Percentiles rank a stretch among this genome's conserved stretches.
phyloP scores from a whole-genome alignment of 53 echinoderm and acorn worm species.

The Paracentrotus lividus region DNA sequence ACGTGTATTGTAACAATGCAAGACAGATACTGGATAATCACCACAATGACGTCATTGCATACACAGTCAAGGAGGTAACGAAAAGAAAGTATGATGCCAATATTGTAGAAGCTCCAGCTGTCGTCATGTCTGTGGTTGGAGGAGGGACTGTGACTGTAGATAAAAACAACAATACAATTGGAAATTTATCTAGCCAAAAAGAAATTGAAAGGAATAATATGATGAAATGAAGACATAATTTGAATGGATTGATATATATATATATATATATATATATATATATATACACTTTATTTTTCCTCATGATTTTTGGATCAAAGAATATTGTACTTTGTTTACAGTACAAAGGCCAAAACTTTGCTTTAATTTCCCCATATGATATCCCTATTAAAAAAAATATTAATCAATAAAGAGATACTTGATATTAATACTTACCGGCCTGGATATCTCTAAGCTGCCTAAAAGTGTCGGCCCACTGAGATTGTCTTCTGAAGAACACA shows the following conservation, averaged over 20 bases:
- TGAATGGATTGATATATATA: too few relatives aligned
- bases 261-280: too few relatives aligned
- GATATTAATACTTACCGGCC: slow-evolving; percentile 76
- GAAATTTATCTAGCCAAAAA: neutral
- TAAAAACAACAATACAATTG: neutral
- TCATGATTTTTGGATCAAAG: too few relatives aligned
- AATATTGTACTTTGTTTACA: too few relatives aligned
- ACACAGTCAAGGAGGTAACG: neutral
- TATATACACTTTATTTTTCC: too few relatives aligned
- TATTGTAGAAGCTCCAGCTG: neutral
- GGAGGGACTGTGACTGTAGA: slow-evolving; percentile 26
- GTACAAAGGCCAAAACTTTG: too few relatives aligned
- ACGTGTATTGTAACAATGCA: neutral
- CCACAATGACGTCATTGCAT: neutral
- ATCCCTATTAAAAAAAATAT: too few relatives aligned
- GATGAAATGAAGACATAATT: too few relatives aligned
- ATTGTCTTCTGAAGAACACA: slow-evolving; percentile 86
- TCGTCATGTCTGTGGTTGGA: slow-evolving; percentile 21
- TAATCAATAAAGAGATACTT: too few relatives aligned
- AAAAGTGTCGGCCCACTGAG: slow-evolving; percentile 79
- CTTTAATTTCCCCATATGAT: too few relatives aligned
- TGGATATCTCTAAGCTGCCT: slow-evolving; percentile 68
- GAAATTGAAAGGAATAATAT: neutral
- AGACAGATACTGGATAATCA: too few relatives aligned
- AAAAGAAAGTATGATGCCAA: neutral